A percentile compares a stretch with the other conserved stretches of the same genome.
phyloP scores from a whole-genome alignment of 2,888 invertebrate species.

The Micoletzkya japonica region DNA sequence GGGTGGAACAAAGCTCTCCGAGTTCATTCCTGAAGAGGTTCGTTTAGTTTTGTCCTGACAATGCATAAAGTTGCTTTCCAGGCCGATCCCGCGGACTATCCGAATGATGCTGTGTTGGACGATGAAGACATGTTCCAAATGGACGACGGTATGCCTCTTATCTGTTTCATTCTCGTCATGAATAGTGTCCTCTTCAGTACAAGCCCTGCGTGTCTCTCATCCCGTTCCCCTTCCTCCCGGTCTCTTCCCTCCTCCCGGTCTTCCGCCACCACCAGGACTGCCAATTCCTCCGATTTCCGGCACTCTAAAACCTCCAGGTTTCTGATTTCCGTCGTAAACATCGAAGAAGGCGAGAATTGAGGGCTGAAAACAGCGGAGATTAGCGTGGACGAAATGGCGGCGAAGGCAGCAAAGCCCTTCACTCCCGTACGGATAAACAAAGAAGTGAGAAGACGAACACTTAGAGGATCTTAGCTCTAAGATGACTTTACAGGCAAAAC shows the following conservation, averaged over 20 bases:
- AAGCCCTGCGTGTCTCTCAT: conserved; percentile 10
- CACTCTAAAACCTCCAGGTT: too few species aligned
- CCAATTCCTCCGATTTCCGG: neutral
- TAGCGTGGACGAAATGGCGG: conserved; percentile 16
- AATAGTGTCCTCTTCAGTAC: conserved; percentile 20
- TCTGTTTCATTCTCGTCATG: neutral
- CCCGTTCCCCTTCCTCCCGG: neutral
- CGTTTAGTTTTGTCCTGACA: neutral
- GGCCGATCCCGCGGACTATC: conserved; percentile 28
- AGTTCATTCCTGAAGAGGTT: conserved; percentile 31
- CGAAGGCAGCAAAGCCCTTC: conserved; percentile 22
- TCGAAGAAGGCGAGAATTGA: too few species aligned
- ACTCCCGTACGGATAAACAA: too few species aligned
- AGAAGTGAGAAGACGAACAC: too few species aligned
- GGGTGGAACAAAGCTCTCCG: conserved; percentile 33
- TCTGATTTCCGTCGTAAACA: too few species aligned
- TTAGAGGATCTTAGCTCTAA: too few species aligned
- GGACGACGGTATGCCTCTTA: conserved; percentile 38
- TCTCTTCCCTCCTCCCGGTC: conserved; percentile 23
- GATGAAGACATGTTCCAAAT: conserved; percentile 38
- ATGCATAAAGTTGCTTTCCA: neutral
- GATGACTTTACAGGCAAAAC: conserved; percentile 6
- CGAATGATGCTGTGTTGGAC: conserved; percentile 26
- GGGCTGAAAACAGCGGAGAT: too few species aligned
- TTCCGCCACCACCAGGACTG: conserved; percentile 3